Percentiles rank a stretch among this genome's conserved stretches.
phyloP scores from a whole-genome alignment of 2,888 invertebrate genomes.

The Chelonus formosanus region DNA sequence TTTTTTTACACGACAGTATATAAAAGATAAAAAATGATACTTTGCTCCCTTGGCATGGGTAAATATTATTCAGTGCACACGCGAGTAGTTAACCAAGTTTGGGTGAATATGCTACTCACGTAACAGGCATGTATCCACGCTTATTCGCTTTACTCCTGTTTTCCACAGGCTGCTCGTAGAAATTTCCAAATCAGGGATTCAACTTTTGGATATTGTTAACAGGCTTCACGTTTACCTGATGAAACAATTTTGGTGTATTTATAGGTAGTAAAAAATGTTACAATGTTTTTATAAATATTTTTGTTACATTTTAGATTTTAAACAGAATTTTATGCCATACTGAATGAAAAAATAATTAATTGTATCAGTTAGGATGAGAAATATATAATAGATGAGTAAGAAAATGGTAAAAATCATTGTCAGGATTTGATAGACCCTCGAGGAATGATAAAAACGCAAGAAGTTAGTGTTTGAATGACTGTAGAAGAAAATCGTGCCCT shows the following conservation, averaged over 20 bases:
- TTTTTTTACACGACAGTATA: background rate
- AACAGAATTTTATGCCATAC: too few species aligned
- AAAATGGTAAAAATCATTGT: slow-evolving; percentile 9
- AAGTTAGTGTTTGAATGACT: slow-evolving; percentile 15
- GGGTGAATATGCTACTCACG: slow-evolving; percentile 32
- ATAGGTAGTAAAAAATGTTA: background rate
- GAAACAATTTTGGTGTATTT: background rate
- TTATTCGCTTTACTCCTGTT: slow-evolving; percentile 33
- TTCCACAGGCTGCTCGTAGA: slow-evolving; percentile 15
- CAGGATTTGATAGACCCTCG: background rate
- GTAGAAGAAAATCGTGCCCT: slow-evolving; percentile 12
- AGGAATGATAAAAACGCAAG: background rate
- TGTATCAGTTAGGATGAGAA: background rate
- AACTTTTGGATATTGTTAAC: slow-evolving; percentile 28
- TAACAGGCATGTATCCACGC: slow-evolving; percentile 31
- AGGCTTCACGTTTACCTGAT: background rate
- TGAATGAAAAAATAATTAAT: too few species aligned
- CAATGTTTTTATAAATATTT: too few species aligned
- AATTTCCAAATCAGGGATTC: slow-evolving; percentile 20
- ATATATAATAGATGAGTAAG: background rate
- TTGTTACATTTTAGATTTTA: too few species aligned
- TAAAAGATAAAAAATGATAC: slow-evolving; percentile 13
- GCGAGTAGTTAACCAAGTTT: slow-evolving; percentile 35
- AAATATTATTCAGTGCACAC: slow-evolving; percentile 36
- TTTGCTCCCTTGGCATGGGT: slow-evolving; percentile 24